Conservation (phyloP, 1,140 invertebrate genomes). For the Platorchestia sp. region DNA sequence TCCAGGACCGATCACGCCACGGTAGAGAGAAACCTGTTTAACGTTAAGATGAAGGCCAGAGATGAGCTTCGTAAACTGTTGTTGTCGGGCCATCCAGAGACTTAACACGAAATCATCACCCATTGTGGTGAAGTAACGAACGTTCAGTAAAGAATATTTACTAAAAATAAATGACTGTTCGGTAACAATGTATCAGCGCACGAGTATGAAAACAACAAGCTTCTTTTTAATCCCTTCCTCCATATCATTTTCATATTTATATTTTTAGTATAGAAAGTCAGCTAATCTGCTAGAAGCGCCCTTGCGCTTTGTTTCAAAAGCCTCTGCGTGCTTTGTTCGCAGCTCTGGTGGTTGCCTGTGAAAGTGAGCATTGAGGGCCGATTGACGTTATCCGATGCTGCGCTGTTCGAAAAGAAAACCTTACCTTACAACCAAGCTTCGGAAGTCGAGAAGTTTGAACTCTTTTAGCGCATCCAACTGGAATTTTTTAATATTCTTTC, state of each 20-base stretch:
- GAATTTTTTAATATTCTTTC: no score
- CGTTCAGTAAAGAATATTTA: background rate
- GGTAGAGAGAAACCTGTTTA: background rate
- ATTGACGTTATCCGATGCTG: no score
- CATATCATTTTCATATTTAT: background rate
- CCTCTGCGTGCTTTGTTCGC: background rate
- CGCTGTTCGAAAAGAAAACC: no score
- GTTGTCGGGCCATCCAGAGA: no score
- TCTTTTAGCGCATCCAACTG: no score
- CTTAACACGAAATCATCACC: background rate
- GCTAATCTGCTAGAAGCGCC: background rate
- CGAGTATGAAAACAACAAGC: background rate
- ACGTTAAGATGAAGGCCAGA: background rate
- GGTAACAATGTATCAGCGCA: background rate
- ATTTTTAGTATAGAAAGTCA: background rate
- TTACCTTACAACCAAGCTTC: no score
- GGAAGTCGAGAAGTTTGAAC: no score
- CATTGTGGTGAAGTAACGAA: background rate
- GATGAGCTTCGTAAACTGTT: background rate
- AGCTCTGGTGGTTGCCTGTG: background rate
- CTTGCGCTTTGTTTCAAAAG: background rate
- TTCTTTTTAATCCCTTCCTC: background rate
- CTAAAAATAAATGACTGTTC: background rate
- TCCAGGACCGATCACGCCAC: background rate
- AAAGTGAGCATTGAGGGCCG: background rate